Evolutionary conservation across 2,113 vertebrate genomes (phyloP).

Genomic region (Synodontis membranacea): DNA sequence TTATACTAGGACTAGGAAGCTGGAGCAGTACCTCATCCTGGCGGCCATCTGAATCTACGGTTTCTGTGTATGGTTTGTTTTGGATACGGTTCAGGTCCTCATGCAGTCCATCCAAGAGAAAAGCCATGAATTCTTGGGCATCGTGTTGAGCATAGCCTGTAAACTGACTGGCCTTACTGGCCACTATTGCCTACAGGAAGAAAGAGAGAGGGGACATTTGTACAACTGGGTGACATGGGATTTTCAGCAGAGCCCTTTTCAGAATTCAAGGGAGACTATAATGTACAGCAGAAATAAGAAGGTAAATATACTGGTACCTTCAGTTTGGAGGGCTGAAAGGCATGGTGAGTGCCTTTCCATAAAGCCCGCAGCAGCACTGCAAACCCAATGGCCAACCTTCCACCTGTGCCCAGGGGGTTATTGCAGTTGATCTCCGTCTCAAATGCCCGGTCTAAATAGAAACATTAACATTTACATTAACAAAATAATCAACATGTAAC

Average conservation of each 20-base stretch:
- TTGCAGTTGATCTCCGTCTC: constrained; percentile 95
- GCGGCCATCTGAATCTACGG: constrained; percentile 91
- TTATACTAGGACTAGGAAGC: neutral
- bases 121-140: constrained; percentile 99
- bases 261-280: neutral
- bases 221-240: neutral
- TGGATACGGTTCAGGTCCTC: constrained; percentile 98
- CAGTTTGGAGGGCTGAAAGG: constrained; percentile 95
- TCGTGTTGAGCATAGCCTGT: constrained; percentile 97
- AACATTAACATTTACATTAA: neutral
- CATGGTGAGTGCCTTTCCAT: constrained; percentile 97
- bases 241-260: neutral
- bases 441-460: constrained; percentile 84
- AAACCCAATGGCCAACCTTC: constrained; percentile 91
- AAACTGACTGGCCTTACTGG: constrained; percentile 97
- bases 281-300: neutral
- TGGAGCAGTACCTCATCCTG: constrained; percentile 83
- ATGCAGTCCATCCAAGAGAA: constrained; percentile 93
- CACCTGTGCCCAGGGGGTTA: constrained; percentile 92
- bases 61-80: constrained; percentile 97
- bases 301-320: constrained; percentile 77
- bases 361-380: constrained; percentile 89
- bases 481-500: neutral
- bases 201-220: neutral
- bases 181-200: constrained; percentile 85